Evolutionary conservation across 2,888 invertebrate species (phyloP).

Genomic region (Cabera pusaria): DNA sequence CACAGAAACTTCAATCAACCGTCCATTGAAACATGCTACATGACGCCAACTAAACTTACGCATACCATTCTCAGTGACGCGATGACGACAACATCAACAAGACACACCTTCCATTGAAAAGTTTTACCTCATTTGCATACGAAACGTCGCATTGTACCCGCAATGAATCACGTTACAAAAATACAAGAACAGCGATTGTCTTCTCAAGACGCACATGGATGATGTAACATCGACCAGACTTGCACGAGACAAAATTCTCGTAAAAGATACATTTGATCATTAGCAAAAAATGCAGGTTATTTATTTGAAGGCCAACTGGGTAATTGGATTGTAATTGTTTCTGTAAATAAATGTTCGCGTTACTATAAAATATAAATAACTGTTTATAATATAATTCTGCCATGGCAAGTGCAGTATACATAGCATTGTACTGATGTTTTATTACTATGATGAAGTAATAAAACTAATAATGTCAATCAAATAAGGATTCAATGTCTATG

Average conservation of each 20-base stretch:
- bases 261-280: conserved; percentile 49
- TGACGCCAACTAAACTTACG: conserved; percentile 42
- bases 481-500: too few species aligned
- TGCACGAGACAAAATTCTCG: conserved; percentile 66
- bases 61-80: conserved; percentile 33
- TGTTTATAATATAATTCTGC: conserved; percentile 4
- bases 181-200: conserved; percentile 26
- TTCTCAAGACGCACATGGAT: conserved; percentile 48
- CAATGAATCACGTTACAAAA: conserved; percentile 49
- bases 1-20: conserved; percentile 45
- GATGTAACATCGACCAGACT: conserved; percentile 69
- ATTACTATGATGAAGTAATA: too few species aligned
- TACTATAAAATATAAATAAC: too few species aligned
- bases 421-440: too few species aligned
- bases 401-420: conserved; percentile 11
- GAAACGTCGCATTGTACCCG: conserved; percentile 33
- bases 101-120: conserved; percentile 57
- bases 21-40: conserved; percentile 42
- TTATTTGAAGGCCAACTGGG: conserved; percentile 19
- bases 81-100: conserved; percentile 37
- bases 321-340: conserved; percentile 17
- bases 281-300: conserved; percentile 39
- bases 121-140: conserved; percentile 38
- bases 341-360: conserved; percentile 8
- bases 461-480: too few species aligned